Evolutionary conservation across 1,140 invertebrate genomes (phyloP), one percentile per base, ranked within the genome.

Genomic region (Theocolax elegans): DNA sequence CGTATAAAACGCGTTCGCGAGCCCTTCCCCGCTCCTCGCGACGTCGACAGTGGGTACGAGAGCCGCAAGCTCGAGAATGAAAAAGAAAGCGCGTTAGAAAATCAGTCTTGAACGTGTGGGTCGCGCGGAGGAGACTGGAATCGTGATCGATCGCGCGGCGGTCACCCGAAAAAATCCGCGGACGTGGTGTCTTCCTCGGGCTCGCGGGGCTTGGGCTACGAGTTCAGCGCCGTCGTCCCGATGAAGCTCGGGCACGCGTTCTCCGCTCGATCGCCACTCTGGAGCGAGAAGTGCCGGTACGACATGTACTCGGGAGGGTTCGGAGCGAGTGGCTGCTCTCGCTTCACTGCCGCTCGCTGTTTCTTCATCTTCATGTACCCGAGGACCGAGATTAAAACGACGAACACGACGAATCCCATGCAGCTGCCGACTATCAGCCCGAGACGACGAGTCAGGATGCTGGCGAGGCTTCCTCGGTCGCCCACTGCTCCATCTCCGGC

Each of bases 291-390:
- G 75, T 91, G 89, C 59, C 91, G 83, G 79, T 94, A 94, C 15
- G 91, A 92, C 73, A 93, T 88, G 77, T 92, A 94, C 72, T 93
- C 92, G 1, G 89, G 88, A 6, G 89, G 89, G 72, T 92, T 89
- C 0, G 88, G 87, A 46, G 90, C 72, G 40, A 71, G 79, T 7
- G 88, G 88, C 76, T 90, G 89, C 74, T 92, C 90, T 35, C 90
- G 81, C 84, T 95, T 95, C 3, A 90, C 87, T 8, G 90, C 89
- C 56, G 90, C 89, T 15, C 93, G 86, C 74, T 93, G 92, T 81
- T 94, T 94, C 80, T 95, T 94, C 69, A 94, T 89, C 80, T 95
- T 94, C 72, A 95, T 89, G 80, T 94, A 95, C 19, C 93, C 93
- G n/a, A 95, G 85, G 27, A 93, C 89, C 1, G 93, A 92, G 2